Conservation (phyloP, 23 tunicate species). For the Aplidium turbinatum region DNA sequence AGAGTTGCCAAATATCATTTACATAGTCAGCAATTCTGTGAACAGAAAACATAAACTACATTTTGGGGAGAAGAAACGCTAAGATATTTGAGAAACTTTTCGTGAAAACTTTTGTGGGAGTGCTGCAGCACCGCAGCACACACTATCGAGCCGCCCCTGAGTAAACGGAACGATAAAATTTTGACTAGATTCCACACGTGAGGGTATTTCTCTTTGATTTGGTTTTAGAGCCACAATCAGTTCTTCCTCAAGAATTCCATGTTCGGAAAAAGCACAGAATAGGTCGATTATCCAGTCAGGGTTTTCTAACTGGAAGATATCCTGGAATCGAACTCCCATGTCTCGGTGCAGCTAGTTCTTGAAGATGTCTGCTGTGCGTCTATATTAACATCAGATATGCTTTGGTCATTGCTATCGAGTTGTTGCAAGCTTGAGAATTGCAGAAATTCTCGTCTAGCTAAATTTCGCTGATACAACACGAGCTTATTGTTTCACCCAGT, state of each 20-base stretch:
- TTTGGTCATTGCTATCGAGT: constrained; percentile 10
- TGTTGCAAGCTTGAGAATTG: constrained; percentile 9
- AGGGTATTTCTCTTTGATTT: constrained; percentile 31
- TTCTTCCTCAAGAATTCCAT: not conserved
- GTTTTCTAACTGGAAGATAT: constrained; percentile 18
- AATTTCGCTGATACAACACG: constrained; percentile 1
- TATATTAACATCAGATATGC: constrained; percentile 15
- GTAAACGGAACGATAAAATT: no score
- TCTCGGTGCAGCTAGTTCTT: constrained; percentile 8
- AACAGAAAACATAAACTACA: no score
- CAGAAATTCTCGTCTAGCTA: constrained; percentile 12
- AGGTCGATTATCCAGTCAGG: constrained; percentile 44
- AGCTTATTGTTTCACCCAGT: not conserved
- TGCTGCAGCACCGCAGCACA: no score
- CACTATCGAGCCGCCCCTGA: no score
- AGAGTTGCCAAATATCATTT: no score
- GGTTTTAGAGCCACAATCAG: no score
- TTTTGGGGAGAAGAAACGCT: no score
- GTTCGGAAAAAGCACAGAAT: constrained; percentile 18
- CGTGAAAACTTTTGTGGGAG: no score
- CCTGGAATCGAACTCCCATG: constrained; percentile 39
- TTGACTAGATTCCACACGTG: constrained; percentile 32
- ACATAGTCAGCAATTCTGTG: no score
- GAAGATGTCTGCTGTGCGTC: constrained; percentile 18
- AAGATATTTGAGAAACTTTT: no score